Conservation (phyloP, 2,888 invertebrate genomes). For the Silvanus unidentatus region DNA sequence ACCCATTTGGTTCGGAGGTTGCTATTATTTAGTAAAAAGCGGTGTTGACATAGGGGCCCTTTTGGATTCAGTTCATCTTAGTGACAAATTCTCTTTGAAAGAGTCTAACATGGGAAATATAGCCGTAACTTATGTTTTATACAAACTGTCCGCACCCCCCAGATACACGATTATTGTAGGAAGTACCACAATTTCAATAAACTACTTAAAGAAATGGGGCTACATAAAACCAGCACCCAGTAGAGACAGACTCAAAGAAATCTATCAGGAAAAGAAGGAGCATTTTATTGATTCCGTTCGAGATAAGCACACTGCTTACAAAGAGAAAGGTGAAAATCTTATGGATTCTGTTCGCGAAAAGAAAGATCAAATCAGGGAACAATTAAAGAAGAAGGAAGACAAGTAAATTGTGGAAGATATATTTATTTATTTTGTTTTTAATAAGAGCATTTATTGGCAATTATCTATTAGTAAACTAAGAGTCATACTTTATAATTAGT, state of each 20-base stretch:
- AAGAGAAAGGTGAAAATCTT: conserved; percentile 32
- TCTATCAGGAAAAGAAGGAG: conserved; percentile 57
- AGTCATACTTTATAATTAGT: too few species aligned
- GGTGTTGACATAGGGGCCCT: conserved; percentile 83
- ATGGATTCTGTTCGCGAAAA: conserved; percentile 29
- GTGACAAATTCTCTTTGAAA: conserved; percentile 69
- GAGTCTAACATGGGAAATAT: conserved; percentile 81
- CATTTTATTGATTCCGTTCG: conserved; percentile 57
- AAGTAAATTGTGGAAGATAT: too few species aligned
- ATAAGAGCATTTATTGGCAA: too few species aligned
- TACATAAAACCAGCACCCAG: conserved; percentile 78
- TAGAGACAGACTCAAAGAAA: conserved; percentile 56
- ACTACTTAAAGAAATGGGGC: conserved; percentile 70
- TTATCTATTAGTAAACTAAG: too few species aligned
- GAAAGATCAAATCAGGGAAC: conserved; percentile 21
- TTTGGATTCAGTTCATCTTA: conserved; percentile 70
- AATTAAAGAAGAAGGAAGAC: too few species aligned
- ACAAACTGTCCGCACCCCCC: conserved; percentile 87
- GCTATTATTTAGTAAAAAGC: conserved; percentile 84
- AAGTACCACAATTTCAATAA: conserved; percentile 81
- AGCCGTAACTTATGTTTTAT: conserved; percentile 85
- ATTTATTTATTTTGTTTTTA: too few species aligned
- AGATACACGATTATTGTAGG: conserved; percentile 90
- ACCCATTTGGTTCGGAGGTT: conserved; percentile 77
- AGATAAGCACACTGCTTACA: conserved; percentile 47